Evolutionary conservation across 2,113 vertebrate species (phyloP).

Genomic region (Tylochromis polylepis): DNA sequence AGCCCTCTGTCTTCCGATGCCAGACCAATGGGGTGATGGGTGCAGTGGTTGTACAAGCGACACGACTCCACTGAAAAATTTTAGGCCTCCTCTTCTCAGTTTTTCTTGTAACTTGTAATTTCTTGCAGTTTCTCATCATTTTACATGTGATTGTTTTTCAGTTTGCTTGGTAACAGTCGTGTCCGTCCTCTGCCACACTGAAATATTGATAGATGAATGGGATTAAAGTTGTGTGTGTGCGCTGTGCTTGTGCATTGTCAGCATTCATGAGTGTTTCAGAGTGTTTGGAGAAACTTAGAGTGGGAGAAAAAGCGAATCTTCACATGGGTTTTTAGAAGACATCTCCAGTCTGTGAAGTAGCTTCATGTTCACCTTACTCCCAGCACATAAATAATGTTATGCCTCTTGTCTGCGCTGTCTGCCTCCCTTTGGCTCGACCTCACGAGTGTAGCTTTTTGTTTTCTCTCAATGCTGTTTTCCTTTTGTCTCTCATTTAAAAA

Average conservation of each 20-base stretch:
- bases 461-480: background rate
- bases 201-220: conserved; percentile 50
- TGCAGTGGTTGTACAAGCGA: background rate
- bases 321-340: conserved; percentile 31
- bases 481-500: conserved; percentile 21
- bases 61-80: background rate
- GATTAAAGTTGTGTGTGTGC: background rate
- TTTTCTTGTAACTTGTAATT: background rate
- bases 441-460: background rate
- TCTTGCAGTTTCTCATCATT: background rate
- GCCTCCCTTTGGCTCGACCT: background rate
- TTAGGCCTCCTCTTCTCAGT: background rate
- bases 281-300: background rate
- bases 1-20: background rate
- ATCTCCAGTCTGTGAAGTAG: conserved; percentile 38
- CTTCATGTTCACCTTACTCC: conserved; percentile 43
- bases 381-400: conserved; percentile 60
- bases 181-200: conserved; percentile 17
- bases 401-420: conserved; percentile 33
- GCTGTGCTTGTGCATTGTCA: conserved; percentile 4
- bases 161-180: conserved; percentile 59
- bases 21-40: conserved; percentile 18
- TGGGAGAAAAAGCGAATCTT: conserved; percentile 19
- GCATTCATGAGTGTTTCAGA: background rate
- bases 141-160: background rate